These are phyloP conservation scores for Leptogaster cylindrica DNA, from an alignment of 2,888 invertebrate species.

Conservation along the genomic window DNA sequence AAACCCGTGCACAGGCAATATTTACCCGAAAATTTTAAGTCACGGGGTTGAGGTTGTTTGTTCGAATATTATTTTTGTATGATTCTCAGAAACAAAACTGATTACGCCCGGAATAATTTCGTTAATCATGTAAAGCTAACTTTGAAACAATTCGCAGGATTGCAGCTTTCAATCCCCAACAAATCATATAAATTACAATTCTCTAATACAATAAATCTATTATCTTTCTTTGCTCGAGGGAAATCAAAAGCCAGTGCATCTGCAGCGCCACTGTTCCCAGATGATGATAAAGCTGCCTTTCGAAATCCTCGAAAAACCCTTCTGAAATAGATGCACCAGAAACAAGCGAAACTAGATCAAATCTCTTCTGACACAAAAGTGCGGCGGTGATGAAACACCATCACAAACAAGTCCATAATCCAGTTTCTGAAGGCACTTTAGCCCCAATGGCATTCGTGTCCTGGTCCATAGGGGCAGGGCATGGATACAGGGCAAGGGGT, in stretches of 20 bases:
- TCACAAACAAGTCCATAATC: slow-evolving; percentile 7
- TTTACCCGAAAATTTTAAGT: too few relatives aligned
- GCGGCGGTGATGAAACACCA: slow-evolving; percentile 19
- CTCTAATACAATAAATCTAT: too few relatives aligned
- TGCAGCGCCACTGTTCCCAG: slow-evolving; percentile 5
- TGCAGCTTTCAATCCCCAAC: too few relatives aligned
- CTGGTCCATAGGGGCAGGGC: background rate
- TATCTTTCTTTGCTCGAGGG: too few relatives aligned
- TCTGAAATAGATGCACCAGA: slow-evolving; percentile 26
- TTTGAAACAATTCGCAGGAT: too few relatives aligned
- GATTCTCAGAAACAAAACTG: too few relatives aligned
- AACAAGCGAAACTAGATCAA: slow-evolving; percentile 20
- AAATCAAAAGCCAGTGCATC: slow-evolving; percentile 13
- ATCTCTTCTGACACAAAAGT: slow-evolving; percentile 7
- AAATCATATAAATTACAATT: too few relatives aligned
- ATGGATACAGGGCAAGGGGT: background rate
- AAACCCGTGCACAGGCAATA: too few relatives aligned
- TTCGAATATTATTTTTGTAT: too few relatives aligned
- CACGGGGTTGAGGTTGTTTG: too few relatives aligned
- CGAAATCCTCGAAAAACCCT: slow-evolving; percentile 9
- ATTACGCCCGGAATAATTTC: too few relatives aligned
- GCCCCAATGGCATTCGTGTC: background rate
- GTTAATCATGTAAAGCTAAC: too few relatives aligned
- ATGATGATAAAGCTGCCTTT: slow-evolving; percentile 22
- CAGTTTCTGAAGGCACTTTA: background rate